Evolutionary conservation across 2,113 vertebrate species (phyloP).

Genomic region (Halichoeres trimaculatus): DNA sequence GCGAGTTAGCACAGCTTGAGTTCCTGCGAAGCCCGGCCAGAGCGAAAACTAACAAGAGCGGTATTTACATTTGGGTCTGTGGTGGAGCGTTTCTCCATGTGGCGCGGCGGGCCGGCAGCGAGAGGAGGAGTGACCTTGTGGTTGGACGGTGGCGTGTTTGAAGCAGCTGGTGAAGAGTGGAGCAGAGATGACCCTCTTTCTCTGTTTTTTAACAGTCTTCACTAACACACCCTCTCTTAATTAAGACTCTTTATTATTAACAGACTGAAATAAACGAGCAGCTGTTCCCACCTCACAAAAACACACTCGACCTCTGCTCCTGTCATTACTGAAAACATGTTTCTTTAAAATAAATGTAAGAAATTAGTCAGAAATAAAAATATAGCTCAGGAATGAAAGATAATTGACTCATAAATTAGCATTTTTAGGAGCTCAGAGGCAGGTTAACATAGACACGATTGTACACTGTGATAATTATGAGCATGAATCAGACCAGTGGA

Average conservation of each 20-base stretch:
- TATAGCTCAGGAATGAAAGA: too few relatives aligned
- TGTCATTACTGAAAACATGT: not conserved
- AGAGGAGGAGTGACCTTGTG: slow-evolving; percentile 56
- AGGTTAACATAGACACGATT: too few relatives aligned
- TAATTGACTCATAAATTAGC: too few relatives aligned
- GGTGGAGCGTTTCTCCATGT: slow-evolving; percentile 56
- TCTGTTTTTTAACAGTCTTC: not conserved
- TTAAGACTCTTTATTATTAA: not conserved
- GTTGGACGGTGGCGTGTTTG: slow-evolving; percentile 42
- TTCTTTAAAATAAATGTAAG: not conserved
- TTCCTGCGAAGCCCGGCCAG: slow-evolving; percentile 61
- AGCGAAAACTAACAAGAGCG: slow-evolving; percentile 68
- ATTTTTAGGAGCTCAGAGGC: too few relatives aligned
- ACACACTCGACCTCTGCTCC: not conserved
- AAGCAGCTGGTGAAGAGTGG: slow-evolving; percentile 54
- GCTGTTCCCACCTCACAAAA: slow-evolving; percentile 4
- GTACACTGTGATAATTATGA: too few relatives aligned
- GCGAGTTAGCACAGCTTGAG: slow-evolving; percentile 69
- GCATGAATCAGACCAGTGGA: too few relatives aligned
- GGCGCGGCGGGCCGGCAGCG: slow-evolving; percentile 42
- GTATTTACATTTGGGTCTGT: slow-evolving; percentile 59
- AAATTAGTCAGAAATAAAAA: too few relatives aligned
- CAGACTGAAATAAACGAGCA: slow-evolving; percentile 15
- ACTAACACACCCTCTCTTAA: slow-evolving; percentile 47
- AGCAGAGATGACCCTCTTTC: not conserved